Evolutionary conservation across 1,140 invertebrate genomes (phyloP), one percentile per base, ranked within the genome.

Genomic region (Drosophila miranda): DNA sequence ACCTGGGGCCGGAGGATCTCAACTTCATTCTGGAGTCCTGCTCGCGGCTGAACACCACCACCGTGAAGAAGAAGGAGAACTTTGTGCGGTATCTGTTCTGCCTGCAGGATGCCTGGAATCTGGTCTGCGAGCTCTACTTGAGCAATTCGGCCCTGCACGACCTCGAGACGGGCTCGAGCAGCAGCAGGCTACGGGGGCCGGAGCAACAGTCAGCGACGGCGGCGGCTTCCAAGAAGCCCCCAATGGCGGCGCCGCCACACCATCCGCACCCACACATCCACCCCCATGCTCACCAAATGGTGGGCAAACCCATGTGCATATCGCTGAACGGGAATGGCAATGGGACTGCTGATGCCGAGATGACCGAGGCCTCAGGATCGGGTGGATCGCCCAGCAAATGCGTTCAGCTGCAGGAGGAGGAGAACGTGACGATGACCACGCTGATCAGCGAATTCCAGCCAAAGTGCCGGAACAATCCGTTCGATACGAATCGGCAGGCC

Each of bases 21-120:
- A 94, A 95, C 45, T 93, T 92, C 50, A 93, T 96, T 42, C 79
- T 96, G 8, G 93, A 93, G 57, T 93, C 92, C 19, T 93, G 93
- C 61, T 84, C 87, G 4, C 91, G 92, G 4, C 89, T 92, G 7
- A 91, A 92, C 9, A 91, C 91, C 64, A 93, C 89, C 71, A 92
- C 92, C 67, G 92, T 91, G 28, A 92, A 92, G 54, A 93, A 92
- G 79, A 93, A 92, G 70, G 93, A 93, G 79, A 92, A 92, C 71
- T 93, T 93, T 80, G 90, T 93, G 3, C 90, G 91, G 13, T 93
- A 93, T 86, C 90, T 93, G 75, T 93, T 92, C 66, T 93, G 93
- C 57, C 90, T 93, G 56, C 93, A 93, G 88, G 90, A 92, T 13
- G 93, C 93, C 14, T 93, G 93, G 93, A 93, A 93, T 75, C 78